Base-by-base conservation (phyloP, 2,888 invertebrate genomes). In the Heteropelma amictum region DNA sequence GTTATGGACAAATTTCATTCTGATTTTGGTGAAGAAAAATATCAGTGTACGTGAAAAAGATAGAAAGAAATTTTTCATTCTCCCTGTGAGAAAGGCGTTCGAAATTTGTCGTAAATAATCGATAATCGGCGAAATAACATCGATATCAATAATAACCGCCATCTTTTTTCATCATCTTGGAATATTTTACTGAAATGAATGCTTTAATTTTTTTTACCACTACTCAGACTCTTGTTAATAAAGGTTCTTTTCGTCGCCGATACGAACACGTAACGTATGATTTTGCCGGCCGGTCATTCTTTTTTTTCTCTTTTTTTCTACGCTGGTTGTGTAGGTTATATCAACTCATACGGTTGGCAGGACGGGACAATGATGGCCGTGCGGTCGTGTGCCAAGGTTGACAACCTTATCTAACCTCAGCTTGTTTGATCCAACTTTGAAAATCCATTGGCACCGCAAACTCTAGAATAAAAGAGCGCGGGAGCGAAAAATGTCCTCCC, bases 371-470 rank as follows among this genome's bases (percentile, higher is more conserved):
- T 21, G 35, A 56, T 67, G 67, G 54, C 30, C 23, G 58, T 23
- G 64, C 53, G 47, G 56, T 67, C 67, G 65, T 30, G 74, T 70
- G 65, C 70, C 65, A 67, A 70, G 74, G 70, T 65, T 63, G 84
- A 79, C 79, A 83, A 83, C 81, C 85, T 85, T 85, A 84, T 85
- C 84, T 84, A 80, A 83, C 76, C 77, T 80, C 82, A 84, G 85
- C 84, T 83, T 85, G 81, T 82, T 85, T 85, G 85, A 85, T 84
- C 85, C 82, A 83, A 84, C 83, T 80, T 78, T 82, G 84, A 84
- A 84, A 84, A 84, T 76, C 80, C 82, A 82, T 82, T 83, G 80
- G 81, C 83, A 83, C 79, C 71, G 75, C 54, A 28, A 33, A 38
- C 49, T 12, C 51, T 26, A 33, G n/a, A 67, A 35, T 23, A 35